Percentiles rank a stretch among this genome's conserved stretches.
Evolutionary conservation across 1,140 invertebrate genomes (phyloP).

Genomic region (Bombus superbus): DNA sequence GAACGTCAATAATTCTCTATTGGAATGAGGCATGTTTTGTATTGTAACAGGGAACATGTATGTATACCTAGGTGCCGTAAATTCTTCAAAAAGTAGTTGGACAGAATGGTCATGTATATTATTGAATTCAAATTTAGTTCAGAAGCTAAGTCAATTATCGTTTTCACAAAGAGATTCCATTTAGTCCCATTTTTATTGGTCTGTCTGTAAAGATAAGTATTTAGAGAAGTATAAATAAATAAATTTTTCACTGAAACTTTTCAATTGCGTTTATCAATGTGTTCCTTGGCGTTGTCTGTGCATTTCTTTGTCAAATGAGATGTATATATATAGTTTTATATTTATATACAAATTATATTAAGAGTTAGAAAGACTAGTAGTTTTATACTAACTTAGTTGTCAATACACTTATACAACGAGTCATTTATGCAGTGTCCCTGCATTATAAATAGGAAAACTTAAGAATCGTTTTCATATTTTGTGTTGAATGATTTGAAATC

Average conservation of each 20-base stretch:
- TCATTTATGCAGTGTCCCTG: conserved; percentile 24
- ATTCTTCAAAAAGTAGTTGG: conserved; percentile 69
- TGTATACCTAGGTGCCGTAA: conserved; percentile 67
- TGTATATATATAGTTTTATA: conserved; percentile 10
- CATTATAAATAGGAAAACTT: conserved; percentile 52
- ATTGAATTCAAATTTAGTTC: conserved; percentile 57
- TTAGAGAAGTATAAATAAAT: conserved; percentile 55
- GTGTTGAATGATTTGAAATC: conserved; percentile 38
- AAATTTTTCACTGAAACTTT: conserved; percentile 43
- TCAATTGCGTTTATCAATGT: conserved; percentile 32
- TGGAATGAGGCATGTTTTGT: conserved; percentile 29
- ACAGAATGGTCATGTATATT: conserved; percentile 62
- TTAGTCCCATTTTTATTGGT: conserved; percentile 71
- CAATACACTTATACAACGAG: conserved; percentile 41
- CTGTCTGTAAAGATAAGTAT: conserved; percentile 59
- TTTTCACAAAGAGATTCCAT: conserved; percentile 53
- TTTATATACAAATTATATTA: conserved; percentile 51
- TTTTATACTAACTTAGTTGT: conserved; percentile 55
- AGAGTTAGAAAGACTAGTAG: conserved; percentile 61
- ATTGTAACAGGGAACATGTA: conserved; percentile 52
- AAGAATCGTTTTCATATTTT: conserved; percentile 30
- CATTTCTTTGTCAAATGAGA: conserved; percentile 43
- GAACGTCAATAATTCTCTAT: conserved; percentile 45
- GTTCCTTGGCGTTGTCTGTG: conserved; percentile 28
- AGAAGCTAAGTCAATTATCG: conserved; percentile 51